Evolutionary conservation across 2,888 invertebrate genomes (phyloP).

Genomic region (Tenodera sinensis): DNA sequence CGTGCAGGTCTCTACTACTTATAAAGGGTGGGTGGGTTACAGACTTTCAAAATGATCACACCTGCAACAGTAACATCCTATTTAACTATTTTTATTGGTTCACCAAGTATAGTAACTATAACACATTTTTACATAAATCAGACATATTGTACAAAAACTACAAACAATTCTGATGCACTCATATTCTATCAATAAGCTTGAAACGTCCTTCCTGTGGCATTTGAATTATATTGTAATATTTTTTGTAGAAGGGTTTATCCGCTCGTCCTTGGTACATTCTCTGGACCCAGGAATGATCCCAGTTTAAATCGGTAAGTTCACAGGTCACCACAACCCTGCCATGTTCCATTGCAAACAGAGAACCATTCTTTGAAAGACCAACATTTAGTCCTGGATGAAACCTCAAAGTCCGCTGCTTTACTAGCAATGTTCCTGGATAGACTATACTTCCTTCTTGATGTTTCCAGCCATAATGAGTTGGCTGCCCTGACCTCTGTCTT

Average conservation of each 20-base stretch:
- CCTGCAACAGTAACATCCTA: no score
- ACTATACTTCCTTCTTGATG: constrained; percentile 69
- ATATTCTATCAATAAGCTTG: constrained; percentile 69
- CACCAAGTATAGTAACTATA: no score
- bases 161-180: constrained; percentile 34
- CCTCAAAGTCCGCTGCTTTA: constrained; percentile 62
- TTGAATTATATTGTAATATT: constrained; percentile 81
- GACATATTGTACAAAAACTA: background rate
- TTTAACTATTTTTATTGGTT: no score
- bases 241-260: constrained; percentile 69
- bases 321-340: constrained; percentile 79
- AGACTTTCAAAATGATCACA: no score
- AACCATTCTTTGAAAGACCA: constrained; percentile 73
- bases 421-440: constrained; percentile 63
- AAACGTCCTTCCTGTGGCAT: constrained; percentile 74
- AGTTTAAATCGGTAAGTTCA: constrained; percentile 75
- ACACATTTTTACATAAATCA: background rate
- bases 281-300: constrained; percentile 72
- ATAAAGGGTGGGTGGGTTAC: no score
- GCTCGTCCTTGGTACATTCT: constrained; percentile 61
- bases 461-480: constrained; percentile 76
- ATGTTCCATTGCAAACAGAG: constrained; percentile 73
- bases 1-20: no score
- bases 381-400: constrained; percentile 82
- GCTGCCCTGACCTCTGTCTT: constrained; percentile 59